A percentile compares a stretch with the other conserved stretches of the same genome.
phyloP scores from a whole-genome alignment of 1,140 invertebrate genomes.

The Brachionus manjavacas region DNA sequence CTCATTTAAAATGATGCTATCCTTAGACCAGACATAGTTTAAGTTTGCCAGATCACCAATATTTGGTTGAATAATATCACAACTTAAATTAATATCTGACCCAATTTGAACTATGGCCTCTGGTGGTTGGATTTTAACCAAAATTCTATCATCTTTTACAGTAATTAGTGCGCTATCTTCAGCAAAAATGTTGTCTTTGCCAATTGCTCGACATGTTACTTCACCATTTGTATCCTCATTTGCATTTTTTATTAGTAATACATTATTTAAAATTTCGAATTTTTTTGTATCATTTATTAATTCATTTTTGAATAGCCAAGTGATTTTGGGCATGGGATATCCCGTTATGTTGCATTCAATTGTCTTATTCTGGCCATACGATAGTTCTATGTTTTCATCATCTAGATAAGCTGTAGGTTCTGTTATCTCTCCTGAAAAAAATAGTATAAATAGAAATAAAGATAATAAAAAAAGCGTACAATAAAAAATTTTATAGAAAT shows the following conservation, averaged over 20 bases:
- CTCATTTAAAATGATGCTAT: neutral
- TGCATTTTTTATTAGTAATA: neutral
- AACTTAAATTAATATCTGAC: neutral
- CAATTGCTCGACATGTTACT: neutral
- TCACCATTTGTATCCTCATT: neutral
- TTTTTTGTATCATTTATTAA: neutral
- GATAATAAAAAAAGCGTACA: neutral
- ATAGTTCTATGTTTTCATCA: neutral
- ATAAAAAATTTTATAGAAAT: no score
- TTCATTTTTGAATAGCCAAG: neutral
- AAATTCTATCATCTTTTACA: neutral
- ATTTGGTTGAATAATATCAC: neutral
- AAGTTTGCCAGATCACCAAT: neutral
- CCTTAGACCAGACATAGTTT: neutral
- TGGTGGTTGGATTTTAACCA: neutral
- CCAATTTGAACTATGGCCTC: neutral
- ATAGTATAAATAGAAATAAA: neutral
- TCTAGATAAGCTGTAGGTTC: neutral
- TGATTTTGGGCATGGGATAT: neutral
- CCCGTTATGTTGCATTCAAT: neutral
- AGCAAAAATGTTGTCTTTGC: neutral
- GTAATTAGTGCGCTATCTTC: neutral
- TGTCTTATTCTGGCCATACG: neutral
- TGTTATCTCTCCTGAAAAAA: neutral
- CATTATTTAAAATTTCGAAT: neutral